These are phyloP conservation scores for Troides aeacus DNA, from an alignment of 2,888 invertebrate genomes.

Conservation along the genomic window DNA sequence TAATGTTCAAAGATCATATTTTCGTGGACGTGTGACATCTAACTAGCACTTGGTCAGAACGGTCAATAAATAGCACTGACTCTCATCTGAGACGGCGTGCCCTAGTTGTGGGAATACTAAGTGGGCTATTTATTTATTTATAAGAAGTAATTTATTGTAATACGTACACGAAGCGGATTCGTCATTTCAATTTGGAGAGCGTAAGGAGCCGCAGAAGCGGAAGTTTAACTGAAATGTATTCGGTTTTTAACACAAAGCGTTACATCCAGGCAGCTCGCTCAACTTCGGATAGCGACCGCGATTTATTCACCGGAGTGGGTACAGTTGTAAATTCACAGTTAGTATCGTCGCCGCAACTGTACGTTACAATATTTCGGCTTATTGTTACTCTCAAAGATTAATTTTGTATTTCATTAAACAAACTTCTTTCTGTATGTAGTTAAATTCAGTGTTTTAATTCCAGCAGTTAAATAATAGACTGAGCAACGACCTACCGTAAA, in stretches of 20 bases:
- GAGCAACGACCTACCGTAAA: too few species aligned
- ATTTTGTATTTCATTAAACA: not conserved
- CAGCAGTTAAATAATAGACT: too few species aligned
- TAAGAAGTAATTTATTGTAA: not conserved
- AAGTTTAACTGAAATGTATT: constrained; percentile 8
- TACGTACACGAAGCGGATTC: not conserved
- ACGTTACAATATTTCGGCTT: not conserved
- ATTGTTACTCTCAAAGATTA: not conserved
- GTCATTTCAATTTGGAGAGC: not conserved
- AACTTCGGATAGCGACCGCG: constrained; percentile 1
- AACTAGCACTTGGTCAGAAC: too few species aligned
- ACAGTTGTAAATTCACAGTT: constrained; percentile 1
- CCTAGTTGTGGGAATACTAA: too few species aligned
- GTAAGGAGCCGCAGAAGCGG: not conserved
- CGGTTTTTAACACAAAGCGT: constrained; percentile 2
- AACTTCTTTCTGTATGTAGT: not conserved
- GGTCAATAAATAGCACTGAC: not conserved
- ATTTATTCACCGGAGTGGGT: constrained; percentile 1
- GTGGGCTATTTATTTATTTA: not conserved
- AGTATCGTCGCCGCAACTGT: constrained; percentile 1
- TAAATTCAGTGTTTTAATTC: too few species aligned
- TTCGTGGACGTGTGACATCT: too few species aligned
- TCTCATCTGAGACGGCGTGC: too few species aligned
- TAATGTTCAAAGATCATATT: too few species aligned
- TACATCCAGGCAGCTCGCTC: not conserved